Conservation (phyloP, 2,888 invertebrate species). For the Clepsis dumicolana region DNA sequence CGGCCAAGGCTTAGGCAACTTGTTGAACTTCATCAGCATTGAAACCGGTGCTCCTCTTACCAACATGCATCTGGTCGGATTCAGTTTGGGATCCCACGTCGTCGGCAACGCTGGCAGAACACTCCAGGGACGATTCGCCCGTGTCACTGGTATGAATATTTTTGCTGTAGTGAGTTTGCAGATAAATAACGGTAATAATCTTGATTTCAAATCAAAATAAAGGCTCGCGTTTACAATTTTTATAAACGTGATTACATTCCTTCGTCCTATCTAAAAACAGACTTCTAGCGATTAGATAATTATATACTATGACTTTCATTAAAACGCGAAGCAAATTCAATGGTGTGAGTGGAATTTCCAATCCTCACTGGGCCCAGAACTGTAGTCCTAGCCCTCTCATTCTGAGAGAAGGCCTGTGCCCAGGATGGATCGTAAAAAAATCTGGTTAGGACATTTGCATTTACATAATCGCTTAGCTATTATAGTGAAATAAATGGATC, state of each 20-base stretch:
- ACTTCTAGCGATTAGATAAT: not conserved
- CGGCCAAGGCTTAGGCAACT: conserved; percentile 22
- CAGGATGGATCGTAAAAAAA: too few relatives aligned
- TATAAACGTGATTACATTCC: not conserved
- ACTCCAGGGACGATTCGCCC: conserved; percentile 9
- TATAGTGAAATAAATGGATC: too few relatives aligned
- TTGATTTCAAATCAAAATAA: not conserved
- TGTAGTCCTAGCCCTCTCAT: too few relatives aligned
- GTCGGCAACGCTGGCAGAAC: conserved; percentile 30
- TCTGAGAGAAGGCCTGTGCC: too few relatives aligned
- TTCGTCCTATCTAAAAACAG: not conserved
- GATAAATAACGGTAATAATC: not conserved
- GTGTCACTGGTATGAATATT: conserved; percentile 32
- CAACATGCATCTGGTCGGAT: conserved; percentile 26
- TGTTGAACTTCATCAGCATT: conserved; percentile 14
- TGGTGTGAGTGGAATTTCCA: too few relatives aligned
- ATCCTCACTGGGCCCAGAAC: too few relatives aligned
- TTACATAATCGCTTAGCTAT: too few relatives aligned
- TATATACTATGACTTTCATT: too few relatives aligned
- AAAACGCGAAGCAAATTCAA: too few relatives aligned
- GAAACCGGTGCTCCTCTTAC: conserved; percentile 21
- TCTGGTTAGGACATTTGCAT: too few relatives aligned
- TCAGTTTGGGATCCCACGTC: conserved; percentile 37
- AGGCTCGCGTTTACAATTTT: not conserved
- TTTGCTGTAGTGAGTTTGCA: not conserved